Evolutionary conservation across 1,140 invertebrate species (phyloP), one percentile per base, ranked within the genome.

Genomic region (Chelonus insularis): DNA sequence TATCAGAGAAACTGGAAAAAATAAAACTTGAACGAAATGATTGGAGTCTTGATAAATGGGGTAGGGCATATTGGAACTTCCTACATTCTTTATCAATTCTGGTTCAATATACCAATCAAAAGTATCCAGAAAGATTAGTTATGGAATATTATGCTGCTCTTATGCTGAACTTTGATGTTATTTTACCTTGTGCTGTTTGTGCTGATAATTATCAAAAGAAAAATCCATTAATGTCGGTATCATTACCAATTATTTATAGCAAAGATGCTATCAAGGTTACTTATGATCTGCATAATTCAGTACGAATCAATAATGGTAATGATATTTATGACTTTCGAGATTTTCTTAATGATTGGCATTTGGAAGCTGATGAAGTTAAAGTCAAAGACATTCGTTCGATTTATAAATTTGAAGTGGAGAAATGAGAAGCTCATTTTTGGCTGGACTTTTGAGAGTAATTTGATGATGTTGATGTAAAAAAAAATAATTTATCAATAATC

Each of bases 311-410:
- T 1, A 43, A 43, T 18, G 16, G 16, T 3, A 5, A 3, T 8
- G 14, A 8, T 2, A 18, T 14, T 14, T 43, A 18, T 18, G 12
- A 14, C 1, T 18, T 43, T 43, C 12, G 16, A 43, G 16, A 4
- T 20, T 43, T 43, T 7, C 12, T 20, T 14, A 8, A 43, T 4
- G 2, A 43, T 43, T 43, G 41, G 41, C 4, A 16, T 4, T 74
- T 88, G 1, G 75, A 79, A 34, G 74, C 86, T 29, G 25, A 29
- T 7, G 25, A 29, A 3, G 25, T 29, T 29, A 29, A 29, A 29
- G 25, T 7, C 3, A 29, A 4, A 4, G 25, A 29, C 7, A 29
- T 29, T 29, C 3, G 7, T 4, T 29, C 25, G 7, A 7, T 29
- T 3, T 29, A 29, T 29, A 4, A 29, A 4, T 29, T 29, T 29